Evolutionary conservation across 35 echinoderm and acorn worm genomes (phyloP).

Genomic region (Acanthaster planci): DNA sequence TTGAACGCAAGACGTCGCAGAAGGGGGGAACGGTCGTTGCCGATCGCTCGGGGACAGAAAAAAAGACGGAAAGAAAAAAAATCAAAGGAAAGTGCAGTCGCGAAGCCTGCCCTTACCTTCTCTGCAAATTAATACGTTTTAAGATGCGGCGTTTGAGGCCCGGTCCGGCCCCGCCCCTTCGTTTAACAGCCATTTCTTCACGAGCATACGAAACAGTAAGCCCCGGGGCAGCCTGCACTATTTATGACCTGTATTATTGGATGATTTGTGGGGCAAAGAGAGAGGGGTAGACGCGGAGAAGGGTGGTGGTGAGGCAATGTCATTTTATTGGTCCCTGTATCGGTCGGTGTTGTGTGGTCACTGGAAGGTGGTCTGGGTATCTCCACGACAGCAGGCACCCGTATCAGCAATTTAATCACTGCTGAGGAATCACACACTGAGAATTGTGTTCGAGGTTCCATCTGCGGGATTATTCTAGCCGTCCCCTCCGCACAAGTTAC

Average conservation of each 20-base stretch:
- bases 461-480: too few relatives aligned
- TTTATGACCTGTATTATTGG: conserved; percentile 19
- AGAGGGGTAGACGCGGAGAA: too few relatives aligned
- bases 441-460: too few relatives aligned
- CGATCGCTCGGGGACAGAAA: conserved; percentile 7
- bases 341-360: too few relatives aligned
- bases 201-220: conserved; percentile 18
- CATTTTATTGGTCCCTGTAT: too few relatives aligned
- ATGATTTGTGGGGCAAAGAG: not conserved
- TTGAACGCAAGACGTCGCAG: not conserved
- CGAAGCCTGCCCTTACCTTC: not conserved
- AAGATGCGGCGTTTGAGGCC: not conserved
- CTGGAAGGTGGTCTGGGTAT: too few relatives aligned
- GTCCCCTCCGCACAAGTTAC: too few relatives aligned
- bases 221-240: conserved; percentile 10
- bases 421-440: too few relatives aligned
- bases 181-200: conserved; percentile 3
- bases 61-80: not conserved
- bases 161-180: conserved; percentile 27
- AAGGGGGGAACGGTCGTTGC: conserved; percentile 5
- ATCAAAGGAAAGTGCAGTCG: conserved; percentile 13
- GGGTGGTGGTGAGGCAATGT: too few relatives aligned
- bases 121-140: conserved; percentile 18
- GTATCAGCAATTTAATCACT: too few relatives aligned
- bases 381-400: too few relatives aligned